These are phyloP conservation scores for Drosophila testacea DNA, from an alignment of 2,888 invertebrate genomes.

Conservation along the genomic window DNA sequence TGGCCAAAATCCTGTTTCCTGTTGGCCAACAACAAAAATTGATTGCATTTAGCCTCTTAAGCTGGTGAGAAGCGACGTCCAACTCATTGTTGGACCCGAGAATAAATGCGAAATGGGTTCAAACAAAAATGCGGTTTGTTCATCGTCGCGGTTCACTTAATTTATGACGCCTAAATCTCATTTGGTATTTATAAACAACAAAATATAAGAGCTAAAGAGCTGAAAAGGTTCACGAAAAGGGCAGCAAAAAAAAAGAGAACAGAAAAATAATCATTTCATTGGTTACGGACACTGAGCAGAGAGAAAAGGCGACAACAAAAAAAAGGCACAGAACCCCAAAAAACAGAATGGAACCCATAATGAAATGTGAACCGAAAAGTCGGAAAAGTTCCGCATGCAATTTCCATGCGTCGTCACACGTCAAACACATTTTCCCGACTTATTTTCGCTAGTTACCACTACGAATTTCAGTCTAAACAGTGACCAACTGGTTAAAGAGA, in stretches of 20 bases:
- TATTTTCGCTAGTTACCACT: conserved; percentile 32
- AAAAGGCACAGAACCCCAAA: conserved; percentile 6
- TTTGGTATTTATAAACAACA: conserved; percentile 25
- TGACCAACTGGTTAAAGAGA: conserved; percentile 14
- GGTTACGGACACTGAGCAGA: conserved; percentile 51
- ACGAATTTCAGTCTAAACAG: conserved; percentile 8
- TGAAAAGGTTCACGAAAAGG: conserved; percentile 11
- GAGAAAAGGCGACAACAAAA: conserved; percentile 31
- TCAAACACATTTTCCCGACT: conserved; percentile 54
- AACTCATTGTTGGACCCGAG: neutral
- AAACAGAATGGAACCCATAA: conserved; percentile 5
- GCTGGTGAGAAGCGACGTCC: conserved; percentile 10
- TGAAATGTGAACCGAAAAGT: conserved; percentile 26
- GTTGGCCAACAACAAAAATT: conserved; percentile 5
- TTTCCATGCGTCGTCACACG: conserved; percentile 52
- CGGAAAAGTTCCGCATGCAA: conserved; percentile 42
- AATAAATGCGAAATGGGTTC: conserved; percentile 21
- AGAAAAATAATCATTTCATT: conserved; percentile 52
- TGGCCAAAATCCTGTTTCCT: neutral
- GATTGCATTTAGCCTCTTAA: conserved; percentile 22
- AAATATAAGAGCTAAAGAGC: conserved; percentile 7
- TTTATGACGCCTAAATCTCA: conserved; percentile 53
- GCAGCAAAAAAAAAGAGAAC: conserved; percentile 16
- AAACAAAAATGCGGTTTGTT: too few species aligned
- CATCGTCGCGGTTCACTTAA: conserved; percentile 49